phyloP scores from a whole-genome alignment of 2,797 vertebrate genomes.

The Anolis apletophallus region DNA sequence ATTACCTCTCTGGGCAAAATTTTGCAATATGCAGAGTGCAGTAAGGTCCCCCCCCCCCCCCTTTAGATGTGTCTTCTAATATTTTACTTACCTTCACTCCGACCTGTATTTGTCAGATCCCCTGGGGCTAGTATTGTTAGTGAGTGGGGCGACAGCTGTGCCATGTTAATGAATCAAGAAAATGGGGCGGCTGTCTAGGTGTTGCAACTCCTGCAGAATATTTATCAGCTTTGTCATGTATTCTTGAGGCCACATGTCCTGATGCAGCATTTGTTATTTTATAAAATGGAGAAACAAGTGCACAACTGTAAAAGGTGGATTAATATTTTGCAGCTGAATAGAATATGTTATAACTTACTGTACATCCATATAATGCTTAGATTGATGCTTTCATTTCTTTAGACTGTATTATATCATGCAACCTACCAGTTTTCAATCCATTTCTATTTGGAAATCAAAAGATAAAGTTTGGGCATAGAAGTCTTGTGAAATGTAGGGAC shows the following conservation, averaged over 20 bases:
- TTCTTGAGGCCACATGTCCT: accelerated
- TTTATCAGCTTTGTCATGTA: constrained; percentile 29
- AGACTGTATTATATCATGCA: not conserved
- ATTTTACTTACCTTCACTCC: constrained; percentile 52
- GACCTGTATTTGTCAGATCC: constrained; percentile 49
- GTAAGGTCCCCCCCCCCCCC: not conserved
- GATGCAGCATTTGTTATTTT: not conserved
- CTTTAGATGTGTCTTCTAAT: constrained; percentile 56
- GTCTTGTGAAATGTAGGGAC: too few species aligned
- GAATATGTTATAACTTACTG: not conserved
- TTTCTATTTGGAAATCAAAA: not conserved
- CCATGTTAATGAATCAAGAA: constrained; percentile 53
- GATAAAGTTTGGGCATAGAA: not conserved
- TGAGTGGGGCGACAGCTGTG: constrained; percentile 46
- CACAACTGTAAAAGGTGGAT: not conserved
- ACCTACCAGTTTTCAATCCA: not conserved
- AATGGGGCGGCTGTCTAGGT: constrained; percentile 27
- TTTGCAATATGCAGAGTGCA: constrained; percentile 27
- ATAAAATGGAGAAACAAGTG: constrained; percentile 1
- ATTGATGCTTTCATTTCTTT: not conserved
- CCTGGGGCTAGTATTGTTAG: constrained; percentile 12
- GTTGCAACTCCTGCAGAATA: constrained; percentile 34
- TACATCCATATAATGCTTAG: not conserved
- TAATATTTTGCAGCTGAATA: not conserved
- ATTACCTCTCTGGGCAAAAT: constrained; percentile 5